A percentile compares a stretch with the other conserved stretches of the same genome.
These are phyloP conservation scores for Halcyon smyrnensis DNA, from an alignment of 2,797 vertebrate genomes.

Conservation along the genomic window DNA sequence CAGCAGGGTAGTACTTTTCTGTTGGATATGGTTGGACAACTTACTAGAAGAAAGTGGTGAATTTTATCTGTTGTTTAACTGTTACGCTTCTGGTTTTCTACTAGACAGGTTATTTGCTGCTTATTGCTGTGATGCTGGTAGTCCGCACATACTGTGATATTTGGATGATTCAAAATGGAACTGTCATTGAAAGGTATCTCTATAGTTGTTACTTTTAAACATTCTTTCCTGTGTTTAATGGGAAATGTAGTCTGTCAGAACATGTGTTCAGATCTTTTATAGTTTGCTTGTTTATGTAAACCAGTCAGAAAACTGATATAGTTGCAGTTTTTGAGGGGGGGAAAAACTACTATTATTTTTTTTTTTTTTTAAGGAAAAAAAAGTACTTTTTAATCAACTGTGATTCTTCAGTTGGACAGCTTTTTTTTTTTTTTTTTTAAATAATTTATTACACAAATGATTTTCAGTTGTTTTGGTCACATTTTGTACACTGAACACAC, in stretches of 20 bases:
- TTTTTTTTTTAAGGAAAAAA: background rate
- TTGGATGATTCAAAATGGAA: constrained; percentile 99
- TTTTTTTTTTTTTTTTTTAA: background rate
- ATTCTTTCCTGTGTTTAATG: background rate
- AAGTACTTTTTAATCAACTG: background rate
- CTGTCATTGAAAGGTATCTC: constrained; percentile 95
- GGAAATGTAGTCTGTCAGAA: background rate
- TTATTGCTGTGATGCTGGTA: constrained; percentile 94
- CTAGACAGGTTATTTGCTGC: constrained; percentile 91
- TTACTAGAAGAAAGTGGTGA: background rate
- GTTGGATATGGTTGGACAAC: background rate
- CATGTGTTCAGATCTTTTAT: background rate
- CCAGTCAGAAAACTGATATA: background rate
- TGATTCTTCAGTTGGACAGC: background rate
- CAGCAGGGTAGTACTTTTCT: background rate
- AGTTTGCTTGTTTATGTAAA: background rate
- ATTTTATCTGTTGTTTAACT: constrained; percentile 20
- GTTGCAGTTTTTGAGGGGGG: background rate
- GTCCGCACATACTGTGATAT: constrained; percentile 96
- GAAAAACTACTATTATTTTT: background rate
- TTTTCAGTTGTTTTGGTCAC: background rate
- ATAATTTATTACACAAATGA: background rate
- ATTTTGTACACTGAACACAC: background rate
- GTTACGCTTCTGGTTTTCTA: constrained; percentile 43
- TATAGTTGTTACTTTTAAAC: background rate